Percentiles rank a stretch among this genome's conserved stretches.
These are phyloP conservation scores for Cyprinella venusta DNA, from an alignment of 2,797 vertebrate species.

Conservation along the genomic window DNA sequence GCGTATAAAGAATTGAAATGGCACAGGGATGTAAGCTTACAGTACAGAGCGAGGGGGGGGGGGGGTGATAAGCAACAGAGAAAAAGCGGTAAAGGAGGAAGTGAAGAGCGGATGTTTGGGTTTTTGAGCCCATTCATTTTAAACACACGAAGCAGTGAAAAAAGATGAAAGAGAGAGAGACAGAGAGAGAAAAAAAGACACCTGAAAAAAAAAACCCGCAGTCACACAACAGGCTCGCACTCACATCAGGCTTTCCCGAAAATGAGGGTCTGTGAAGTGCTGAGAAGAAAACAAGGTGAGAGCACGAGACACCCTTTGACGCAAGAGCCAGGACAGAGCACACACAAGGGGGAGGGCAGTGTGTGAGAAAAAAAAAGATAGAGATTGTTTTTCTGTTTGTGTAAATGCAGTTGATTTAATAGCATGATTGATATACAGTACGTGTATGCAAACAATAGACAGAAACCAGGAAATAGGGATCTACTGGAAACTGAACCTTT, in stretches of 20 bases:
- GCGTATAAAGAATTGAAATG: neutral
- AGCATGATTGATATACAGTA: conserved; percentile 54
- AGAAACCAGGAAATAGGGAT: conserved; percentile 47
- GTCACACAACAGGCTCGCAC: conserved; percentile 66
- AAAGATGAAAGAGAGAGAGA: conserved; percentile 58
- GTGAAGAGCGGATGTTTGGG: conserved; percentile 79
- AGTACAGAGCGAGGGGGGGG: conserved; percentile 42
- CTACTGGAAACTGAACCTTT: conserved; percentile 50
- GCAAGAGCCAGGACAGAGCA: conserved; percentile 65
- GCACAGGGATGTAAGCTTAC: conserved; percentile 19
- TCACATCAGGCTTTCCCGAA: conserved; percentile 79
- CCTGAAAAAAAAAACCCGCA: conserved; percentile 85
- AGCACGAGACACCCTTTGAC: conserved; percentile 72
- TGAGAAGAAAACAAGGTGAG: conserved; percentile 72
- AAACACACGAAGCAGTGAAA: conserved; percentile 67
- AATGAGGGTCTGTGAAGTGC: conserved; percentile 73
- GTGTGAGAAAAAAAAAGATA: neutral
- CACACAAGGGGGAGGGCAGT: conserved; percentile 34
- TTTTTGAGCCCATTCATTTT: conserved; percentile 84
- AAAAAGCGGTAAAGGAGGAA: conserved; percentile 81
- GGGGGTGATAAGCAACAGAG: conserved; percentile 55
- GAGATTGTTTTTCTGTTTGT: conserved; percentile 16
- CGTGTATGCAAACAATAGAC: conserved; percentile 59
- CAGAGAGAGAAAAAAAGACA: conserved; percentile 69
- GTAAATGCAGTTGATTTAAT: conserved; percentile 59